Conservation (phyloP, 2,888 invertebrate species). For the Phyllotreta cruciferae region DNA sequence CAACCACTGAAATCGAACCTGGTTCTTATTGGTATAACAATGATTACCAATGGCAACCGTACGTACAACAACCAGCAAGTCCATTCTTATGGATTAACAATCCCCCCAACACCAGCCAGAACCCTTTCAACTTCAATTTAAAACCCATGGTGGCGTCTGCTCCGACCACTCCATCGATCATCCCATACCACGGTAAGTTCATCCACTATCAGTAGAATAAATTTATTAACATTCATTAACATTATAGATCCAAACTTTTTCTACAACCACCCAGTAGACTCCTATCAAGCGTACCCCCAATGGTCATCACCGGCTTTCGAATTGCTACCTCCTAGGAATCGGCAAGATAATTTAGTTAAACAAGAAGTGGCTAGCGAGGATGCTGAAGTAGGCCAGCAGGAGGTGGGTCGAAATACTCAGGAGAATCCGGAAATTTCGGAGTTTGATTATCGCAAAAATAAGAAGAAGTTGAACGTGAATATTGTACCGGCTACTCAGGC, state of each 20-base stretch:
- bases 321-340: slow-evolving; percentile 29
- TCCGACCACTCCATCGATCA: slow-evolving; percentile 33
- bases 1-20: slow-evolving; percentile 8
- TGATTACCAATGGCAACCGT: slow-evolving; percentile 41
- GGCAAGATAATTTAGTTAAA: slow-evolving; percentile 17
- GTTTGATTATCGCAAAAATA: slow-evolving; percentile 1
- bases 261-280: slow-evolving; percentile 48
- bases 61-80: slow-evolving; percentile 35
- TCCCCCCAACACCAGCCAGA: slow-evolving; percentile 32
- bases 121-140: slow-evolving; percentile 37
- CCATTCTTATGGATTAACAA: slow-evolving; percentile 46
- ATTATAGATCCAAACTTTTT: slow-evolving; percentile 39
- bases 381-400: not conserved
- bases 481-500: slow-evolving; percentile 10
- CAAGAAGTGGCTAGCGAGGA: slow-evolving; percentile 8
- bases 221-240: not conserved
- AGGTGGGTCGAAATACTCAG: not conserved
- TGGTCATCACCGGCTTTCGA: slow-evolving; percentile 37
- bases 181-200: slow-evolving; percentile 27
- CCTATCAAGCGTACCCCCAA: slow-evolving; percentile 37
- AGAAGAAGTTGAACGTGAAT: not conserved
- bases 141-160: slow-evolving; percentile 52
- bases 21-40: slow-evolving; percentile 28
- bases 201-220: not conserved
- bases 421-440: not conserved